Percentiles rank a stretch among this genome's conserved stretches.
phyloP scores from a whole-genome alignment of 2,113 vertebrate genomes.

The Cyanoliseus patagonus region DNA sequence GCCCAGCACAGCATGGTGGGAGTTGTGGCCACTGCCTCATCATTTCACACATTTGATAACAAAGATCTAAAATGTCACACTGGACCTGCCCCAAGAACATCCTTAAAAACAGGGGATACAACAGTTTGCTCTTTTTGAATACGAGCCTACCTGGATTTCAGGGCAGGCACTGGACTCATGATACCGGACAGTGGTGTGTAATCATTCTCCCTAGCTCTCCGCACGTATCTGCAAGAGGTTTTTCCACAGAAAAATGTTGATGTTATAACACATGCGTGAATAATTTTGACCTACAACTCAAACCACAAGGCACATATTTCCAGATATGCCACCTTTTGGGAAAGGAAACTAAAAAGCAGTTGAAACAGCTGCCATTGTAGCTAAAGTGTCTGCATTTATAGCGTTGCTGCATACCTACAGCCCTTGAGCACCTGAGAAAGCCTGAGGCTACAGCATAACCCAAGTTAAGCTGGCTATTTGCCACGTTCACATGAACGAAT shows the following conservation, averaged over 20 bases:
- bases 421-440: neutral
- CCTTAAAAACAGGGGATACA: neutral
- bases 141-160: neutral
- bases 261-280: neutral
- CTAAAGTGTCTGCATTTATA: neutral
- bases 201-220: neutral
- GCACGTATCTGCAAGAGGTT: neutral
- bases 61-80: neutral
- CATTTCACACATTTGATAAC: neutral
- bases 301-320: neutral
- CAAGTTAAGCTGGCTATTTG: neutral
- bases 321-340: neutral
- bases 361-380: neutral
- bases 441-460: neutral
- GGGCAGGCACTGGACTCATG: neutral
- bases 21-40: neutral
- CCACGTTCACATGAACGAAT: neutral
- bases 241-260: neutral
- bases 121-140: neutral
- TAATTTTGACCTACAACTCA: neutral
- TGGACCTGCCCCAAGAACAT: neutral
- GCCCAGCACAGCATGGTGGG: fast-evolving
- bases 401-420: neutral
- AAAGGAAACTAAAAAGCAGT: neutral
- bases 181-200: neutral